These are phyloP conservation scores for Formicarius rufipectus DNA, from an alignment of 2,113 vertebrate genomes.

Conservation along the genomic window DNA sequence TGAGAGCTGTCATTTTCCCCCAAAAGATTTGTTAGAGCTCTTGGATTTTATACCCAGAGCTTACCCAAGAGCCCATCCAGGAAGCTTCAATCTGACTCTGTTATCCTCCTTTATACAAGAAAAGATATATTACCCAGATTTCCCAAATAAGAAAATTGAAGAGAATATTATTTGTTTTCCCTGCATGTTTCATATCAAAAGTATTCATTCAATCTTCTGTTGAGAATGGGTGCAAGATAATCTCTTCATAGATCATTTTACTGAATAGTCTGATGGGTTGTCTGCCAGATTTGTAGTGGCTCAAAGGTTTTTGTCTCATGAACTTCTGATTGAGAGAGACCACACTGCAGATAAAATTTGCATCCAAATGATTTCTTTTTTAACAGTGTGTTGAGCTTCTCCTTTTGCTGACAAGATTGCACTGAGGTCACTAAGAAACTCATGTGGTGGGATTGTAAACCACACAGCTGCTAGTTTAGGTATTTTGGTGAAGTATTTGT, in stretches of 20 bases:
- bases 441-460: not conserved
- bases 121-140: not conserved
- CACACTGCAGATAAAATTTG: not conserved
- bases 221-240: not conserved
- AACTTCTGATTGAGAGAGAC: not conserved
- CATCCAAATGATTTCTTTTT: not conserved
- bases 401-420: not conserved
- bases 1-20: not conserved
- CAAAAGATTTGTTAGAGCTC: not conserved
- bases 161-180: slow-evolving; percentile 12
- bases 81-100: not conserved
- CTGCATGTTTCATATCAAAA: not conserved
- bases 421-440: not conserved
- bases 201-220: not conserved
- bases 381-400: not conserved
- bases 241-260: not conserved
- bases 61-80: not conserved
- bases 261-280: not conserved
- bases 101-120: not conserved
- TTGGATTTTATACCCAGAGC: not conserved
- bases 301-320: not conserved
- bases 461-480: not conserved
- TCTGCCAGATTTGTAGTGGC: not conserved
- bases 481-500: not conserved
- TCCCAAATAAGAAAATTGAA: not conserved